Conservation (phyloP, 2,888 invertebrate species). For the Pristionchus mayeri region DNA sequence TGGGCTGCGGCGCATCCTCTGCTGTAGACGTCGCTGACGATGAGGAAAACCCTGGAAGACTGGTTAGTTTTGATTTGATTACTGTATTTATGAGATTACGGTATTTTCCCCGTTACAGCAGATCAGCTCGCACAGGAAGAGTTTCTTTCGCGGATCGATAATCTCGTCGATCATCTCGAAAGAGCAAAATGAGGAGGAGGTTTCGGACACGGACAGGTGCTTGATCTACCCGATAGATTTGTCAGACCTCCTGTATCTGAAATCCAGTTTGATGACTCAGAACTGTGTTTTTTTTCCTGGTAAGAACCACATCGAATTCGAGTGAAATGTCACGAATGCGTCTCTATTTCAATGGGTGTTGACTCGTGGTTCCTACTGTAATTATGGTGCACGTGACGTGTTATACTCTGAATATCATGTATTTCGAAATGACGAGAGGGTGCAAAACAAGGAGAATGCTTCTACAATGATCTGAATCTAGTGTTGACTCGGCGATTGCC, state of each 20-base stretch:
- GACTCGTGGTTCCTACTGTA: neutral
- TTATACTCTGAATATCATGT: neutral
- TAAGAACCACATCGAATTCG: neutral
- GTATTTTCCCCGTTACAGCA: neutral
- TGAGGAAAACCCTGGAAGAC: slow-evolving; percentile 21
- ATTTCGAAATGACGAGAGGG: no score
- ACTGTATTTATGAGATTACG: neutral
- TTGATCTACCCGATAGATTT: neutral
- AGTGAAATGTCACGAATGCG: neutral
- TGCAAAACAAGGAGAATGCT: no score
- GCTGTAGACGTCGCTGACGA: neutral
- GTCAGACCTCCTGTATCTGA: no score
- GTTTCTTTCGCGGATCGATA: slow-evolving; percentile 48
- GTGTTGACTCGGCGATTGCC: slow-evolving; percentile 39
- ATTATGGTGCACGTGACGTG: neutral
- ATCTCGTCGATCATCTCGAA: slow-evolving; percentile 46
- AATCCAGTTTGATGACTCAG: no score
- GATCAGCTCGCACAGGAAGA: slow-evolving; percentile 40
- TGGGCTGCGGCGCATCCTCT: slow-evolving; percentile 46
- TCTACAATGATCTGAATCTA: neutral
- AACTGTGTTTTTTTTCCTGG: no score
- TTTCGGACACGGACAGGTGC: slow-evolving; percentile 43
- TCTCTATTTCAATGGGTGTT: slow-evolving; percentile 18
- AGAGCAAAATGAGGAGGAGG: slow-evolving; percentile 36
- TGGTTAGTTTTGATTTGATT: slow-evolving; percentile 5